These are phyloP conservation scores for Silurus asotus DNA, from an alignment of 2,113 vertebrate genomes.

Conservation along the genomic window DNA sequence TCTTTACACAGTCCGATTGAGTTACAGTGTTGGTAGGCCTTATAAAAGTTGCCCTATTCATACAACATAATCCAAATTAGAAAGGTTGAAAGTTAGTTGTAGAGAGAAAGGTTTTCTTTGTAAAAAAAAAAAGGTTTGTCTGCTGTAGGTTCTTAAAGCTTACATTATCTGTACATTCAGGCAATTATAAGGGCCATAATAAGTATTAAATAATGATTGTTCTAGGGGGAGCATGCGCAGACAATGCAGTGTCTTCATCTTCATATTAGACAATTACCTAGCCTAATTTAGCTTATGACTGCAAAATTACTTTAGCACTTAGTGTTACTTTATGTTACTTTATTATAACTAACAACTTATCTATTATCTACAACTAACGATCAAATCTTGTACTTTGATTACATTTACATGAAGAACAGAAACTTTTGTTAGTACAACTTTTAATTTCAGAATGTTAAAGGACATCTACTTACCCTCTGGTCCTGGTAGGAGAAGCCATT, in stretches of 20 bases:
- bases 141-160: background rate
- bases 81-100: background rate
- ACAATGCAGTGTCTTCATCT: background rate
- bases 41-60: background rate
- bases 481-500: background rate
- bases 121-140: background rate
- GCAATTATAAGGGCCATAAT: background rate
- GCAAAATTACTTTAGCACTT: background rate
- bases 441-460: background rate
- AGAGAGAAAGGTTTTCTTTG: background rate
- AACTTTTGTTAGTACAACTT: background rate
- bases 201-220: background rate
- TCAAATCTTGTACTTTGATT: background rate
- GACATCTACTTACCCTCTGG: background rate
- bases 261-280: background rate
- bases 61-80: background rate
- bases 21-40: background rate
- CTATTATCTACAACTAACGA: background rate
- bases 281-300: background rate
- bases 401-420: background rate
- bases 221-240: background rate
- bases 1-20: background rate
- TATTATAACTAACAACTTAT: background rate
- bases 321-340: background rate
- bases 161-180: background rate